Evolutionary conservation across 1,140 invertebrate genomes (phyloP).

Genomic region (Cyrtorhinus lividipennis): DNA sequence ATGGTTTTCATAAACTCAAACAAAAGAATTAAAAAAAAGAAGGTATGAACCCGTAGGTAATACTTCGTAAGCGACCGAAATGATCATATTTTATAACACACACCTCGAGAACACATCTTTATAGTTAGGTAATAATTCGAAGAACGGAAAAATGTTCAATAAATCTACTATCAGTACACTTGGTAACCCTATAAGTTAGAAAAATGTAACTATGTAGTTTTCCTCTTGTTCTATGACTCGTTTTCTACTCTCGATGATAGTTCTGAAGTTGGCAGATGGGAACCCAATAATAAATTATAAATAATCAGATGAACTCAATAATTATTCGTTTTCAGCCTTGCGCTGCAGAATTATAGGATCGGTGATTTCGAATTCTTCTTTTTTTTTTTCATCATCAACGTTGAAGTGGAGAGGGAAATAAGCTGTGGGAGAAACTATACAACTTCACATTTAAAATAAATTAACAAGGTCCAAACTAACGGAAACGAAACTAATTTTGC

Average conservation of each 20-base stretch:
- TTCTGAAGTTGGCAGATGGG: neutral
- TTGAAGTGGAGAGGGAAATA: no score
- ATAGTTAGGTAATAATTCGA: neutral
- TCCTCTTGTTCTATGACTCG: neutral
- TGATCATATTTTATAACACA: neutral
- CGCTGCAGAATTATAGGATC: neutral
- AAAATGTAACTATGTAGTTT: neutral
- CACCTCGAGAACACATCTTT: constrained; percentile 9
- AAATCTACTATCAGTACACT: constrained; percentile 6
- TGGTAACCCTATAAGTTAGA: neutral
- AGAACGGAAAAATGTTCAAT: neutral
- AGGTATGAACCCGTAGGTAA: neutral
- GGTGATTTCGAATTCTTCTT: neutral
- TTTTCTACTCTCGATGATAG: neutral
- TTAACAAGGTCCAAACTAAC: no score
- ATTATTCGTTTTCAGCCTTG: neutral
- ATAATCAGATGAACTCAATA: neutral
- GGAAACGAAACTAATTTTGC: no score
- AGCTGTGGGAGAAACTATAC: no score
- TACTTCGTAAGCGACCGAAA: neutral
- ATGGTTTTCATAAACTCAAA: neutral
- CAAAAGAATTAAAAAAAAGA: neutral
- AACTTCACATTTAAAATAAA: no score
- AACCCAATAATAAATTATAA: neutral
- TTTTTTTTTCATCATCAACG: neutral